A percentile compares a stretch with the other conserved stretches of the same genome.
These are phyloP conservation scores for Hemithea aestivaria DNA, from an alignment of 2,888 invertebrate species.

Conservation along the genomic window DNA sequence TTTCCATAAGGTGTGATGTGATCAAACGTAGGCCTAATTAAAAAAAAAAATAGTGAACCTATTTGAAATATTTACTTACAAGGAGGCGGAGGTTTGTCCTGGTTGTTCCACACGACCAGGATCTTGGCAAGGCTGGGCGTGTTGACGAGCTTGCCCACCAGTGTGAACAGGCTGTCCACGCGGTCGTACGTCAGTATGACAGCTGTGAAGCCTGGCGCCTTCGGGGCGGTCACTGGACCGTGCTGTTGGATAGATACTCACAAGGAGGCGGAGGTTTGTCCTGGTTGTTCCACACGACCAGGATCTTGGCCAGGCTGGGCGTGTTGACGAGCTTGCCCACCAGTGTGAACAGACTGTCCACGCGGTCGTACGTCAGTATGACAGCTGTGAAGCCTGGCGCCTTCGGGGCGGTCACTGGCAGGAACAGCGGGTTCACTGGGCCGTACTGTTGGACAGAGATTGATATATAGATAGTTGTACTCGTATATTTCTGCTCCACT, in stretches of 20 bases:
- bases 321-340: conserved; percentile 91
- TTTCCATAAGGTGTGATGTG: no score
- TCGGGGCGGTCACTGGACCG: conserved; percentile 86
- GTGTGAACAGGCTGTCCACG: conserved; percentile 90
- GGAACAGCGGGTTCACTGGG: conserved; percentile 86
- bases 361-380: conserved; percentile 94
- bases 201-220: conserved; percentile 95
- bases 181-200: conserved; percentile 97
- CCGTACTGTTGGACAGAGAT: conserved; percentile 68
- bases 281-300: conserved; percentile 98
- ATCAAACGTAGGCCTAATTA: no score
- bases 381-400: conserved; percentile 97
- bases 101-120: conserved; percentile 97
- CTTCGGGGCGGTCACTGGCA: conserved; percentile 91
- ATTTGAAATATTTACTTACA: no score
- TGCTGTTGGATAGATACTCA: conserved; percentile 79
- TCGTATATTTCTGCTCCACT: no score
- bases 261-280: conserved; percentile 92
- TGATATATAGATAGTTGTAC: no score
- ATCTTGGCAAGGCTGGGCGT: conserved; percentile 95
- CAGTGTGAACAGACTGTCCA: conserved; percentile 92
- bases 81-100: conserved; percentile 92
- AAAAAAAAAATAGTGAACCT: no score
- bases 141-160: conserved; percentile 90
- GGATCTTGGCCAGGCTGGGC: conserved; percentile 93